Base-by-base conservation (phyloP, 1,140 invertebrate species). In the Conus ventricosus region DNA sequence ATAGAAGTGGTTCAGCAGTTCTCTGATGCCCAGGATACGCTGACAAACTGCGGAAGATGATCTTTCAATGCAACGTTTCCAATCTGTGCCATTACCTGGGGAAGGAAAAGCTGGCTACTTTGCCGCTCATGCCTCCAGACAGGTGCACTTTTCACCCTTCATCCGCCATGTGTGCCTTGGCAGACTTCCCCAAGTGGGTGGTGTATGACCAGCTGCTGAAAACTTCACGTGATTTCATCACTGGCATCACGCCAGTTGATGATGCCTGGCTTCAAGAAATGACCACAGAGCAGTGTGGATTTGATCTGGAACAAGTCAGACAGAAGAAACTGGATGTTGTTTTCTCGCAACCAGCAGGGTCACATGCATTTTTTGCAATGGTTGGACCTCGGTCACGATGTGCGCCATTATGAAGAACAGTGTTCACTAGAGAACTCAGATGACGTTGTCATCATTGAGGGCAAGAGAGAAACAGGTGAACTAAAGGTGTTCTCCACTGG, bases 221-320 rank as follows among this genome's bases (percentile, higher is more conserved):
- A 83, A 93, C 94, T 5, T 93, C 92, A 20, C 63, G 83, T 55
- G 93, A 93, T 84, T 94, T 93, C 89, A 91, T 92, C 17, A 90
- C 91, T 23, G 92, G 92, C 17, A 89, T 94, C 15, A 93, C 92
- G 11, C 87, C 92, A 7, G 91, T 94, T 5, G 57, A 89, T 25
- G 90, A 93, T 55, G 89, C 90, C 51, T 87, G 89, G 71, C 76
- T 94, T 17, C 71, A 23, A 39, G 75, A 57, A 13, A 5, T 78
- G 63, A n/a, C 3, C 15, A 54, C 11, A 10, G 23, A 54, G 20
- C 20, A 57, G 13, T 20, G 17, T 20, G 89, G 89, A 15, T 87
- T 82, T n/a, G 17, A 93, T 17, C 39, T 86, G 53, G 76, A 91
- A 23, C 90, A 94, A 78, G 67, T 91, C 15, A 84, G 88, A 5